Base-by-base conservation (phyloP, 2,888 invertebrate genomes). In the Ennomos fuscantarius region DNA sequence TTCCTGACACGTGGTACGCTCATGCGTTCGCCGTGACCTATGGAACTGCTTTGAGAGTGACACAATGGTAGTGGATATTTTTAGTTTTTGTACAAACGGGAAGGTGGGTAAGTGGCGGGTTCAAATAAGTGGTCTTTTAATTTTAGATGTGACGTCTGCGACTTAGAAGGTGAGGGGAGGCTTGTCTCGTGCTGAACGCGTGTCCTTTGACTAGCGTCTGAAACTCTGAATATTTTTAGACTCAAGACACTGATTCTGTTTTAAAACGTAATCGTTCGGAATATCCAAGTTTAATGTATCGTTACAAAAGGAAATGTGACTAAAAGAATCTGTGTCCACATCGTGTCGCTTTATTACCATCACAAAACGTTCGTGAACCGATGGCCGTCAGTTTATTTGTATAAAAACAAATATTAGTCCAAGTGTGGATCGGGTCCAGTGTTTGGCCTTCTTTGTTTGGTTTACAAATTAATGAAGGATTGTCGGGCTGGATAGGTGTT, bases 41-140 rank as follows among this genome's bases (percentile, higher is more conserved):
- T 88, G 92, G 84, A 86, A 88, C 87, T 89, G 84, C 88, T 90
- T 92, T 89, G 84, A 87, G 79, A 78, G 81, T 87, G 85, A 87
- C 89, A 92, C 91, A 92, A 92, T 91, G 87, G 82, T 79, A 75
- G 63, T 77, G 78, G 84, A 85, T 91, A 91, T 91, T 84, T 91
- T 90, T 91, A 90, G 92, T 91, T 91, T 89, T 91, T 89, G 86
- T 90, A 78, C 52, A 48, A 48, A 48, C 82, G 87, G 87, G 87
- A 89, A 86, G 90, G 89, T 90, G 85, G 86, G 87, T 90, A 92
- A 91, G 92, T 92, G 86, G 92, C 84, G 84, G 87, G 83, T 88
- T 86, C 80, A 84, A 88, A 88, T 90, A 90, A 91, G 89, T 91
- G 86, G 81, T 41, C 81, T 78, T 91, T 91, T 91, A 92, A 92